Evolutionary conservation across 1,140 invertebrate species (phyloP), one percentile per base, ranked within the genome.

Genomic region (Zaprionus camerounensis): DNA sequence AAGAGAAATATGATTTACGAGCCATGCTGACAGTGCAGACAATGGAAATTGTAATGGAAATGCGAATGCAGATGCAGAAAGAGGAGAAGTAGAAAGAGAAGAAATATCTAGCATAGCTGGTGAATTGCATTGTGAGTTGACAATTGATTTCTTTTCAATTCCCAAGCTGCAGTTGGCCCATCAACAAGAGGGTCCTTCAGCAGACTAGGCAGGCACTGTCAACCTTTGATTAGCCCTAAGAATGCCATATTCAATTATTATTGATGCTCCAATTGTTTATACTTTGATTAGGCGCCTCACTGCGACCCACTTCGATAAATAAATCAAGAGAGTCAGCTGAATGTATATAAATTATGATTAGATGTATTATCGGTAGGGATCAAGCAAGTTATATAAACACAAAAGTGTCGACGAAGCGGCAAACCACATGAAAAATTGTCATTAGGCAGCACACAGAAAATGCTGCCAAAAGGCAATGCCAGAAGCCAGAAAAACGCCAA

Each of bases 261-360:
- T 17, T 34, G 31, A 34, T 11, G 46, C 11, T 51, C 6, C 11
- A 22, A 2, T 17, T 46, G n/a, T 17, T 46, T 46, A 5, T 24
- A 12, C 17, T 49, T 22, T 24, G 13, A 2, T 49, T 12, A 41
- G 38, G 15, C 4, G 15, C n/a, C 7, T 22, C 38, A 41, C 38
- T 41, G 5, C 13, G 12, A 15, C 38, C 38, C 15, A 22, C 9
- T 51, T 51, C 20, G 44, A 20, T 7, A 53, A 28, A 66, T 44
- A 44, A 44, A 46, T 46, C 41, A 41, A 6, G 5, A 7, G 15
- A 46, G 41, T 17, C 41, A 9, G n/a, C 41, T 9, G 17, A 76
- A 57, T 76, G 62, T 68, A 59, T 76, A 85, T 88, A 88, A 88
- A 90, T 88, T 85, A 90, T 88, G 86, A 88, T 88, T 88, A 90